phyloP scores from a whole-genome alignment of 2,113 vertebrate species.

The Pachyramphus minor region DNA sequence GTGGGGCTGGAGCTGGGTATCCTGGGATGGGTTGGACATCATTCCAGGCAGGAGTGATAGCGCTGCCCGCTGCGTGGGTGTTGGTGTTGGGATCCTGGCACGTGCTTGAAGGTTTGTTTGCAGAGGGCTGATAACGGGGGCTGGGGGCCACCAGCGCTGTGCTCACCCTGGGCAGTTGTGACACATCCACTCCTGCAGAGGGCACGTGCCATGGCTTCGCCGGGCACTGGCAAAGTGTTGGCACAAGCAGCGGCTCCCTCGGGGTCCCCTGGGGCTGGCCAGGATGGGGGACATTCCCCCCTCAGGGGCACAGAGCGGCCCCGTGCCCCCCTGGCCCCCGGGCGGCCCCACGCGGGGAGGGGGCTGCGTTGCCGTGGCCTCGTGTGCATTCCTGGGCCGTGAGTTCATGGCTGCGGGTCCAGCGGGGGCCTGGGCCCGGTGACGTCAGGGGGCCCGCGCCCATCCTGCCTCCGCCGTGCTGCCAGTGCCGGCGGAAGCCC shows the following conservation, averaged over 20 bases:
- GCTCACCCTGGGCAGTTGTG: fast-evolving
- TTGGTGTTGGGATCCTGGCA: background rate
- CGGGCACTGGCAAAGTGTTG: fast-evolving
- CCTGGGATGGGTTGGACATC: fast-evolving
- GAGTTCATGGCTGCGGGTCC: constrained; percentile 39
- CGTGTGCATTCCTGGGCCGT: constrained; percentile 45
- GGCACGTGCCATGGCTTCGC: background rate
- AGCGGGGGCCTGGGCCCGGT: background rate
- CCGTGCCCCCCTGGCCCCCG: background rate
- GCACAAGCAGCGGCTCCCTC: fast-evolving
- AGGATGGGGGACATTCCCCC: fast-evolving
- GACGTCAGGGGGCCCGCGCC: constrained; percentile 44
- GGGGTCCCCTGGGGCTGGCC: fast-evolving
- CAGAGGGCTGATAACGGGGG: background rate
- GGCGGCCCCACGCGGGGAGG: background rate
- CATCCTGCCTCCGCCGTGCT: background rate
- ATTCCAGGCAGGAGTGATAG: fast-evolving
- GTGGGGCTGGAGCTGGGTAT: background rate
- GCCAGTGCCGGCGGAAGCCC: background rate
- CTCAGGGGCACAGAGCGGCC: background rate
- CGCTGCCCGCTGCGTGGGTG: fast-evolving
- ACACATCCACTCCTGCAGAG: background rate
- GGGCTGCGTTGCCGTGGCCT: background rate
- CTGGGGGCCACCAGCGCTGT: fast-evolving
- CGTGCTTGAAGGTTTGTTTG: background rate